Base-by-base conservation (phyloP, 2,888 invertebrate genomes). In the Parnassius glacialis region DNA sequence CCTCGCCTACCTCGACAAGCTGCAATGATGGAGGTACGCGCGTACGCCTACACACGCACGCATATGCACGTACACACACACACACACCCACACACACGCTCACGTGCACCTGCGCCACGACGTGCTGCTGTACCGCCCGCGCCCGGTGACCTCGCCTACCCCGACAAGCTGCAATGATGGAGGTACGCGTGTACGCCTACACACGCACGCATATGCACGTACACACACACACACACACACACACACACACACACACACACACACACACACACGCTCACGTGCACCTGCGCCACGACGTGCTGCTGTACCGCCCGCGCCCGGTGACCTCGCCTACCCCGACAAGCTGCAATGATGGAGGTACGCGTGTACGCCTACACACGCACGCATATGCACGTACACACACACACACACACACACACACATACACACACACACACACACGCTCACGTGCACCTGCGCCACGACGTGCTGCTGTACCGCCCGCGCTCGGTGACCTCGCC, bases 331-430 rank as follows among this genome's bases (percentile, higher is more conserved):
- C 43, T 43, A 43, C 43, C 43, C 43, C 43, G 43, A 43, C 43
- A 11, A n/a, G 13, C 91, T 99, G 66, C 95, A 97, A 98, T 99
- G 97, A 99, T 99, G 98, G 97, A 98, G 93, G 97, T 93, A 48
- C 9, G 43, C 9, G 11, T 1, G 25, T 3, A 25, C 43, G 43
- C 43, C n/a, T n/a, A 43, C 43, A 9, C 10, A 9, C n/a, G n/a
- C 13, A 47, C n/a, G 3, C 25, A 25, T n/a, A 25, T 25, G 20
- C 20, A 2, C 20, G 16, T 16, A 16, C 16, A 16, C 16, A 1
- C 16, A 16, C 16, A 16, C 16, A 16, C 1, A 16, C 16, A 16
- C 16, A 16, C 20, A 2, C 20, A 2, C 20, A 2, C 20, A 2
- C 20, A 2, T 2, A 2, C 20, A 2, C 20, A 2, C 20, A 20